phyloP scores from a whole-genome alignment of 23 tunicate genomes.

The Aplidium turbinatum region DNA sequence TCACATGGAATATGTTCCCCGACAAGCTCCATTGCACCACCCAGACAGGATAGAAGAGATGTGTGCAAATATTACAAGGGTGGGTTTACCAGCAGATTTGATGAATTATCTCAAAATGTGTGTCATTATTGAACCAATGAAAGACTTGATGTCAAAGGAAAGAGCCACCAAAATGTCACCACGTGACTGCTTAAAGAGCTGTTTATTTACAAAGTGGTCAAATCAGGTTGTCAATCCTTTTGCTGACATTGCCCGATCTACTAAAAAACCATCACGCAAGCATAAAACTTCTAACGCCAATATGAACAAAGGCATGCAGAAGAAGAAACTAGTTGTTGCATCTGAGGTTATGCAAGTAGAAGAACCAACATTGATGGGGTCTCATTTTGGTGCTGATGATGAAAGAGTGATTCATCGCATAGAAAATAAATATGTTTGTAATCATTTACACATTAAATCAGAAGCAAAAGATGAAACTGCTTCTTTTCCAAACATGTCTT shows the following conservation, averaged over 20 bases:
- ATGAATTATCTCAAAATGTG: conserved; percentile 84
- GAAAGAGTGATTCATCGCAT: conserved; percentile 91
- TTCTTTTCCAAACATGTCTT: conserved; percentile 50
- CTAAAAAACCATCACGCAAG: conserved; percentile 51
- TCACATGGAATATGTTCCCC: conserved; percentile 72
- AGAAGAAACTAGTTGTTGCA: conserved; percentile 50
- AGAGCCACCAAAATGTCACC: conserved; percentile 87
- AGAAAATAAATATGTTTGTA: conserved; percentile 83
- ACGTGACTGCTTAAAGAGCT: conserved; percentile 80
- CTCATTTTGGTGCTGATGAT: conserved; percentile 92
- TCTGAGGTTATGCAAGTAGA: conserved; percentile 92
- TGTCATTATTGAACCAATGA: conserved; percentile 93
- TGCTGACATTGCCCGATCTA: conserved; percentile 39
- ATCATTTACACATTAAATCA: conserved; percentile 40
- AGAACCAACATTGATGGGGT: conserved; percentile 95
- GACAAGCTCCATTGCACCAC: conserved; percentile 57
- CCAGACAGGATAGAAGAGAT: conserved; percentile 73
- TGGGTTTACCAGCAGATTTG: conserved; percentile 62
- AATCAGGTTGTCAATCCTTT: conserved; percentile 80
- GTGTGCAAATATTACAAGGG: conserved; percentile 64
- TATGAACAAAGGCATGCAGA: conserved; percentile 4
- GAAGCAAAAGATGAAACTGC: conserved; percentile 54
- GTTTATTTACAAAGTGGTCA: conserved; percentile 95
- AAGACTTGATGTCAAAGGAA: conserved; percentile 89
- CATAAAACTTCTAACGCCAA: conserved; percentile 61